These are phyloP conservation scores for Euclidia mi DNA, from an alignment of 2,888 invertebrate species.

Conservation along the genomic window DNA sequence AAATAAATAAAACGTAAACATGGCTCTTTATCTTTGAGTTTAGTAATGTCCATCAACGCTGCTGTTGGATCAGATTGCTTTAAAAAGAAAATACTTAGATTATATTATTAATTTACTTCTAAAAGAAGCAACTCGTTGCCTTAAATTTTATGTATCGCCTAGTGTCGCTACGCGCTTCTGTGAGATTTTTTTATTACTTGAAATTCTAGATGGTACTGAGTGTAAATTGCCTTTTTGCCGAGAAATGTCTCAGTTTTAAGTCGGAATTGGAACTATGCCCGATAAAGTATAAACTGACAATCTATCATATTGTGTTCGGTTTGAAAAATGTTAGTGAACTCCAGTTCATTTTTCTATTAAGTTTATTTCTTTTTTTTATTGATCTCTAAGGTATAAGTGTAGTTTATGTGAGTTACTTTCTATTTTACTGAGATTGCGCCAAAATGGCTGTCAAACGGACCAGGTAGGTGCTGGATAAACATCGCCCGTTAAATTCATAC, in stretches of 20 bases:
- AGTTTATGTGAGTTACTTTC: no score
- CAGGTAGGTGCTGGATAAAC: no score
- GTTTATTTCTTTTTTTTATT: neutral
- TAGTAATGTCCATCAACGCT: neutral
- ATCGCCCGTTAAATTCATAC: no score
- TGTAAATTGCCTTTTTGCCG: conserved; percentile 13
- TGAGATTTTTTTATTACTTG: conserved; percentile 1
- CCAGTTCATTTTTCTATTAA: neutral
- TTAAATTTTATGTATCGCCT: conserved; percentile 3
- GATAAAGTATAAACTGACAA: conserved; percentile 8
- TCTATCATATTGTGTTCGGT: conserved; percentile 7
- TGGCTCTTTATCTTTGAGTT: conserved; percentile 5
- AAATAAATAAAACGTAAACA: conserved; percentile 9
- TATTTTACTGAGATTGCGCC: no score
- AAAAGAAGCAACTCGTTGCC: neutral
- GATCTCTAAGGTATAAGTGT: neutral
- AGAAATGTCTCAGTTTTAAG: conserved; percentile 11
- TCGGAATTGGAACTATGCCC: conserved; percentile 13
- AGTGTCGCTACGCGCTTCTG: neutral
- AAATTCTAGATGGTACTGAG: neutral
- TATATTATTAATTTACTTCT: neutral
- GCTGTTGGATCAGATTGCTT: neutral
- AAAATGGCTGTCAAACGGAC: no score
- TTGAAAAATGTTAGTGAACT: neutral
- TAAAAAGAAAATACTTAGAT: neutral